Conservation (phyloP, 2,113 vertebrate genomes). For the Axis porcinus region DNA sequence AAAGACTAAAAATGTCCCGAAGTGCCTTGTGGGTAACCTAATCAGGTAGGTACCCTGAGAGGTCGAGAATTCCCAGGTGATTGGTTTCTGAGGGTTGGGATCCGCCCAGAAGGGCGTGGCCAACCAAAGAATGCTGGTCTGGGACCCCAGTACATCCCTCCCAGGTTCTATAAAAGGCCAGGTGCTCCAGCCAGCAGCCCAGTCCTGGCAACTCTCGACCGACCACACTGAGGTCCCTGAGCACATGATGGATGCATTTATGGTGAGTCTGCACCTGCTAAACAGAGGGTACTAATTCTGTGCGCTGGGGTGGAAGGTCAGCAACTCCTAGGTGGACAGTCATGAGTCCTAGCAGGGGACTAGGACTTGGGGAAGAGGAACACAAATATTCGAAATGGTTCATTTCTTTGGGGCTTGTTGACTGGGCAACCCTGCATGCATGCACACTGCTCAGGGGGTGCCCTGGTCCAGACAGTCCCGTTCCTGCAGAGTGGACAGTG, state of each 20-base stretch:
- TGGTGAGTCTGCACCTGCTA: neutral
- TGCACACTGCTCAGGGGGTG: neutral
- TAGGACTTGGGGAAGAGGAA: neutral
- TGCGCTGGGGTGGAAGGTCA: neutral
- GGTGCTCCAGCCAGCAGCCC: rapidly evolving
- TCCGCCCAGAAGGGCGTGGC: neutral
- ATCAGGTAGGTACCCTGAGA: neutral
- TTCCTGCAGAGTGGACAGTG: neutral
- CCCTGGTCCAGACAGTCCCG: neutral
- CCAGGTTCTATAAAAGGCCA: neutral
- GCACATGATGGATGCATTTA: rapidly evolving
- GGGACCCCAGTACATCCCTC: rapidly evolving
- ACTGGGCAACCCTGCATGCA: neutral
- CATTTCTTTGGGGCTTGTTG: neutral
- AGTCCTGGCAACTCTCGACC: rapidly evolving
- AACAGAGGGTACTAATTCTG: neutral
- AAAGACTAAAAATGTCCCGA: neutral
- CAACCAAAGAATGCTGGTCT: neutral
- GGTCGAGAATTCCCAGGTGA: neutral
- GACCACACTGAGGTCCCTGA: rapidly evolving
- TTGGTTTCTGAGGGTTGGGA: neutral
- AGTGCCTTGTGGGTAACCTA: neutral
- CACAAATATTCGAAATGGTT: neutral
- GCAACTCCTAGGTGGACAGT: neutral
- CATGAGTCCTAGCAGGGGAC: neutral